These are phyloP conservation scores for Actinopyga echinites DNA, from an alignment of 53 echinoderm and acorn worm species.

Conservation along the genomic window DNA sequence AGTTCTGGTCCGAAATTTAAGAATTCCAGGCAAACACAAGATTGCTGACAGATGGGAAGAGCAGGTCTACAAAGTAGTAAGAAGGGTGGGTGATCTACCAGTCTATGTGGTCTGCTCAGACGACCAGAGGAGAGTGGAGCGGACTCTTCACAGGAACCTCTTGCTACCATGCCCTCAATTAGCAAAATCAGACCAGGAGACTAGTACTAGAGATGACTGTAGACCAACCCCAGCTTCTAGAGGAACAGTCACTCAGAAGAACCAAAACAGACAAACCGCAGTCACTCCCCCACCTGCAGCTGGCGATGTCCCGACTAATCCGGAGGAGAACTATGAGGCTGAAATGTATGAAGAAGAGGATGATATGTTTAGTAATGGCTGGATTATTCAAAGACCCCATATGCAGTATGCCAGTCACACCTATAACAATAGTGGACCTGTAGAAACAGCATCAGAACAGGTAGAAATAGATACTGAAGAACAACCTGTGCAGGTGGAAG, in stretches of 20 bases:
- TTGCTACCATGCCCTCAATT: not conserved
- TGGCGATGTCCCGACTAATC: not conserved
- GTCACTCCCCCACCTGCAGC: not conserved
- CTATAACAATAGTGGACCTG: not conserved
- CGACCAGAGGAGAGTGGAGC: not conserved
- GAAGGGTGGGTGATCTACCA: not conserved
- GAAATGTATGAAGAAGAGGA: not conserved
- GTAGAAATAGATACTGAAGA: too few species aligned
- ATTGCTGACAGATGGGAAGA: slow-evolving; percentile 13
- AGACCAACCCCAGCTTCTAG: not conserved
- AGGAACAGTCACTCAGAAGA: not conserved
- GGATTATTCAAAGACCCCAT: not conserved
- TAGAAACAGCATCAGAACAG: too few species aligned
- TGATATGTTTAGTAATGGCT: not conserved
- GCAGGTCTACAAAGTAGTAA: not conserved
- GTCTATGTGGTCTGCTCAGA: not conserved
- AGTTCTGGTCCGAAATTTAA: not conserved
- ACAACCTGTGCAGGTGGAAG: too few species aligned
- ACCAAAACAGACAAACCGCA: not conserved
- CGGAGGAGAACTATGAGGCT: not conserved
- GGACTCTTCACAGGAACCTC: not conserved
- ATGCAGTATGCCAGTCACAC: not conserved
- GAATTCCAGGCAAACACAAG: not conserved
- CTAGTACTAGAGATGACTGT: not conserved
- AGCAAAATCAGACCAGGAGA: not conserved